phyloP scores from a whole-genome alignment of 2,888 invertebrate species.

The Notodonta ziczac region DNA sequence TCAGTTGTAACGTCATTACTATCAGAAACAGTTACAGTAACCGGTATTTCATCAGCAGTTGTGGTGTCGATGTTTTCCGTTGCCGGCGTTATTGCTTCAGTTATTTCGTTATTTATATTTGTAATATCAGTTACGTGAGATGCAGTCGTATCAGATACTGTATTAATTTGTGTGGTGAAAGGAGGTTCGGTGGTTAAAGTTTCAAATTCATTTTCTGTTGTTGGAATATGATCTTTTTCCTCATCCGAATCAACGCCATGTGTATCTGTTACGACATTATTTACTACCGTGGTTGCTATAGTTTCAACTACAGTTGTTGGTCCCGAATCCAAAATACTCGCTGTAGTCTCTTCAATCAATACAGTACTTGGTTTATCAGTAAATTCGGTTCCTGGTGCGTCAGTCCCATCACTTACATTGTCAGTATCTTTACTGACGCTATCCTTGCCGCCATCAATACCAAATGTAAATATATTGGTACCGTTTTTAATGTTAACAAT shows the following conservation, averaged over 20 bases:
- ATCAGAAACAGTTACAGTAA: too few relatives aligned
- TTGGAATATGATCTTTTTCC: constrained; percentile 1
- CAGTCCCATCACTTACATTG: not conserved
- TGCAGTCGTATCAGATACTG: not conserved
- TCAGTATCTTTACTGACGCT: not conserved
- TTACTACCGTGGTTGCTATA: not conserved
- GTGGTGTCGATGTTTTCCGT: not conserved
- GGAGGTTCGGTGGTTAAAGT: not conserved
- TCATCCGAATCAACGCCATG: constrained; percentile 10
- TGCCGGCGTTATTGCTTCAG: not conserved
- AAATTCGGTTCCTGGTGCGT: not conserved
- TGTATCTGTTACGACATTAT: constrained; percentile 4
- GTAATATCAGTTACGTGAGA: not conserved
- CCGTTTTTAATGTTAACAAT: constrained; percentile 25
- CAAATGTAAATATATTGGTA: constrained; percentile 33
- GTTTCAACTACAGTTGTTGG: not conserved
- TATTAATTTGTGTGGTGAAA: not conserved
- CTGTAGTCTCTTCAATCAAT: not conserved
- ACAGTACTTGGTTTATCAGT: not conserved
- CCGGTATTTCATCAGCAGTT: not conserved
- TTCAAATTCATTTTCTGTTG: not conserved
- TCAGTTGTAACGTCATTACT: not conserved
- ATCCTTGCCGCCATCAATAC: constrained; percentile 10
- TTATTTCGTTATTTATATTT: not conserved
- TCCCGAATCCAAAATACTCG: not conserved